Conservation (phyloP, 1,140 invertebrate genomes). For the Brachionus plicatilis region DNA sequence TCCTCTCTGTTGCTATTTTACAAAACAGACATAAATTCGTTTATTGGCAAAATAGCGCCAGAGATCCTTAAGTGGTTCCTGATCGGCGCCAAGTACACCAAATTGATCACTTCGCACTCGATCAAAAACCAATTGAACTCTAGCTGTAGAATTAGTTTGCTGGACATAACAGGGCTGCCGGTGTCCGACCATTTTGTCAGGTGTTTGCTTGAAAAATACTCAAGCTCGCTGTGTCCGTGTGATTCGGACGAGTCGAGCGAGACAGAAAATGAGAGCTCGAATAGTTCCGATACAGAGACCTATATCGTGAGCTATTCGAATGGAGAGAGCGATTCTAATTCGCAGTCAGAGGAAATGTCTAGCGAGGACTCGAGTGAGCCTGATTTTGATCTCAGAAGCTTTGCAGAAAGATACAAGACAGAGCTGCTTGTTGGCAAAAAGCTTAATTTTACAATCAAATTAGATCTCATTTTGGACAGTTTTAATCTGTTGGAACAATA, state of each 20-base stretch:
- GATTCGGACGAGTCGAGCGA: background rate
- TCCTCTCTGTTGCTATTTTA: background rate
- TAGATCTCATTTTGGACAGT: background rate
- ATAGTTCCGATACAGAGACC: background rate
- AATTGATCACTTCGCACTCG: background rate
- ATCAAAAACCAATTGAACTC: background rate
- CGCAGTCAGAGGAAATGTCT: background rate
- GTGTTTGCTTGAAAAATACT: background rate
- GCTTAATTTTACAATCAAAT: background rate
- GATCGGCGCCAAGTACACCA: background rate
- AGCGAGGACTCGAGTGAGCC: background rate
- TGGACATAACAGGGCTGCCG: background rate
- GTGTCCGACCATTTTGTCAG: background rate
- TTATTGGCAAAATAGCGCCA: background rate
- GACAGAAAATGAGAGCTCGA: background rate
- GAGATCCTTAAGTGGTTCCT: conserved; percentile 9
- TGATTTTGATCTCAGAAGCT: background rate
- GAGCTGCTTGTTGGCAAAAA: background rate
- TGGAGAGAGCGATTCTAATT: background rate
- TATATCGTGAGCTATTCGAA: background rate
- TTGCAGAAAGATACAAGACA: background rate
- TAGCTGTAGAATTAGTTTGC: background rate
- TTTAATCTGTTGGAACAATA: background rate
- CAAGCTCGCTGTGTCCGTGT: background rate
- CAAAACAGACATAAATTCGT: conserved; percentile 20